phyloP scores from a whole-genome alignment of 1,140 invertebrate species.

The Ceratina calcarata region DNA sequence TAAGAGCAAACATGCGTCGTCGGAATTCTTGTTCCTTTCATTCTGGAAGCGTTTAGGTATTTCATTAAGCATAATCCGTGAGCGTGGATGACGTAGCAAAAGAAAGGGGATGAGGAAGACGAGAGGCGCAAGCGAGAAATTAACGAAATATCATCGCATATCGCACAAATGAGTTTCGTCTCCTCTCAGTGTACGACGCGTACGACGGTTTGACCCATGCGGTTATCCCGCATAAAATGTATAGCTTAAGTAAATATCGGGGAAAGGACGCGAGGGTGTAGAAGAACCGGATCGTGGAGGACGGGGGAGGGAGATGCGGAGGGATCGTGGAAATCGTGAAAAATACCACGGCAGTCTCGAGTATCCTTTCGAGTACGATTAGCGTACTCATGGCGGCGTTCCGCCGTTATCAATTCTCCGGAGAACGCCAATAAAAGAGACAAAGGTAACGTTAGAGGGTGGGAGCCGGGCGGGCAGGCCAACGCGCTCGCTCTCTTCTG shows the following conservation, averaged over 20 bases:
- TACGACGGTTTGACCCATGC: constrained; percentile 45
- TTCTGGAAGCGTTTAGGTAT: constrained; percentile 12
- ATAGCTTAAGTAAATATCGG: constrained; percentile 59
- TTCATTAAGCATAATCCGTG: constrained; percentile 19
- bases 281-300: constrained; percentile 15
- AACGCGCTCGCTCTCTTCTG: constrained; percentile 35
- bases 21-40: background rate
- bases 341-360: constrained; percentile 66
- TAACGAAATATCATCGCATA: constrained; percentile 43
- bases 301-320: constrained; percentile 20
- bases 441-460: constrained; percentile 52
- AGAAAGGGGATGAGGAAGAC: background rate
- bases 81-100: background rate
- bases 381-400: constrained; percentile 65
- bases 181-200: background rate
- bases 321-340: constrained; percentile 63
- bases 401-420: constrained; percentile 67
- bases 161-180: constrained; percentile 40
- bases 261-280: constrained; percentile 48
- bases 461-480: constrained; percentile 33
- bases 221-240: constrained; percentile 47
- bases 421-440: constrained; percentile 67
- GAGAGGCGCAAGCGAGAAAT: background rate
- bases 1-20: background rate
- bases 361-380: constrained; percentile 69